These are phyloP conservation scores for Liolophura sinensis DNA, from an alignment of 1,140 invertebrate genomes.

Conservation along the genomic window DNA sequence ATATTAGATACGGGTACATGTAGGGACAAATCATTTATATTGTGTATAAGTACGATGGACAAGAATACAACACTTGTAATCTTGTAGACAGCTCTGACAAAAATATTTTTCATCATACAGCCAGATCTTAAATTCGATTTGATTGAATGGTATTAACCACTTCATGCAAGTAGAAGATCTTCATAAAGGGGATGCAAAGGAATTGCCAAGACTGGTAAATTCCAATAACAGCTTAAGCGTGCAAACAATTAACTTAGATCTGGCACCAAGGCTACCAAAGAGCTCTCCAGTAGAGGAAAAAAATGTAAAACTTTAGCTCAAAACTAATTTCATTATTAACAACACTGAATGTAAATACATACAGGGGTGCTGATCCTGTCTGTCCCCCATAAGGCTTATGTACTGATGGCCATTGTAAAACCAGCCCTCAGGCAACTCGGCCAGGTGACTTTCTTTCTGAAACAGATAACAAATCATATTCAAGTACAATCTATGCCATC, in stretches of 20 bases:
- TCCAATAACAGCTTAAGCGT: not conserved
- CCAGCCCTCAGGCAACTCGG: constrained; percentile 41
- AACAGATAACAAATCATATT: constrained; percentile 2
- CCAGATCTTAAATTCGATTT: too few species aligned
- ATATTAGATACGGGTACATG: too few species aligned
- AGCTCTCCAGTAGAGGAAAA: not conserved
- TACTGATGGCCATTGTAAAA: constrained; percentile 50
- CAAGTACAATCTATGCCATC: not conserved
- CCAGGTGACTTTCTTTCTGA: constrained; percentile 41
- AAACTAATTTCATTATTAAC: not conserved
- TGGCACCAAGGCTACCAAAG: too few species aligned
- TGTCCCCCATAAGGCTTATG: constrained; percentile 40
- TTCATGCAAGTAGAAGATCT: too few species aligned
- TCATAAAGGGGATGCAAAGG: too few species aligned
- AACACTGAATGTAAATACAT: constrained; percentile 23
- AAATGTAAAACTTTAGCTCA: not conserved
- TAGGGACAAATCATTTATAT: too few species aligned
- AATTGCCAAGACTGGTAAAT: too few species aligned
- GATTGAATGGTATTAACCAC: too few species aligned
- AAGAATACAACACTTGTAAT: too few species aligned
- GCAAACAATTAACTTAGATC: not conserved
- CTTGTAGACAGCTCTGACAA: too few species aligned
- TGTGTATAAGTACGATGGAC: too few species aligned
- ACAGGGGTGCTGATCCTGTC: constrained; percentile 37
- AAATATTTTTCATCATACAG: too few species aligned